Evolutionary conservation across 2,113 vertebrate species (phyloP).

Genomic region (Hydropotes inermis): DNA sequence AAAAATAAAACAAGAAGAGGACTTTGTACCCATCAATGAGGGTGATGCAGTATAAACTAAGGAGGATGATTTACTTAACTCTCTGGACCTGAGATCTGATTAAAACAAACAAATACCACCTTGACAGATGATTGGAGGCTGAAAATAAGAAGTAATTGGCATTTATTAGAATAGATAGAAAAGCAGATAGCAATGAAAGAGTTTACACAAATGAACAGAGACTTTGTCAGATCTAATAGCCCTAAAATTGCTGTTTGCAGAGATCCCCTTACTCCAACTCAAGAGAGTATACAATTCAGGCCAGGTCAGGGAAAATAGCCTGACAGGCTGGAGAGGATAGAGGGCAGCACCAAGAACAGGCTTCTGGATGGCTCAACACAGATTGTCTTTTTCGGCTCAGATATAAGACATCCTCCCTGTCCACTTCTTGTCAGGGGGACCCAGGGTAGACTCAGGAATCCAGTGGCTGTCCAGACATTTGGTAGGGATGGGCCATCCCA

Average conservation of each 20-base stretch:
- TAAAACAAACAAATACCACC: slow-evolving; percentile 14
- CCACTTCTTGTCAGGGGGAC: neutral
- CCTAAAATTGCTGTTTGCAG: neutral
- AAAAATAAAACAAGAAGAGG: neutral
- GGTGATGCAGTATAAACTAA: neutral
- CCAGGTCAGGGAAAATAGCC: neutral
- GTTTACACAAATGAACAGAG: neutral
- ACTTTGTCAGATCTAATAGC: neutral
- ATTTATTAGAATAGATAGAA: neutral
- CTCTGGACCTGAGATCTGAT: slow-evolving; percentile 23
- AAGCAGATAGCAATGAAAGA: neutral
- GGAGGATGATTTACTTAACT: slow-evolving; percentile 8
- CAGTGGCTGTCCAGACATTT: neutral
- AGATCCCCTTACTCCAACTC: neutral
- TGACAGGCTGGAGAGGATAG: neutral
- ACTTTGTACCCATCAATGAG: neutral
- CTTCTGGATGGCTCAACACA: neutral
- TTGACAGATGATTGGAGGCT: neutral
- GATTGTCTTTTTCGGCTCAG: neutral
- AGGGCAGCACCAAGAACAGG: neutral
- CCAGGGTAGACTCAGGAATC: neutral
- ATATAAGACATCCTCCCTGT: neutral
- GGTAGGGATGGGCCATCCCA: neutral
- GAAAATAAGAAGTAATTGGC: slow-evolving; percentile 7
- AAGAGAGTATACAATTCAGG: neutral